A percentile compares a stretch with the other conserved stretches of the same genome.
phyloP scores from a whole-genome alignment of 2,797 vertebrate genomes.

The Xiphophorus birchmanni region DNA sequence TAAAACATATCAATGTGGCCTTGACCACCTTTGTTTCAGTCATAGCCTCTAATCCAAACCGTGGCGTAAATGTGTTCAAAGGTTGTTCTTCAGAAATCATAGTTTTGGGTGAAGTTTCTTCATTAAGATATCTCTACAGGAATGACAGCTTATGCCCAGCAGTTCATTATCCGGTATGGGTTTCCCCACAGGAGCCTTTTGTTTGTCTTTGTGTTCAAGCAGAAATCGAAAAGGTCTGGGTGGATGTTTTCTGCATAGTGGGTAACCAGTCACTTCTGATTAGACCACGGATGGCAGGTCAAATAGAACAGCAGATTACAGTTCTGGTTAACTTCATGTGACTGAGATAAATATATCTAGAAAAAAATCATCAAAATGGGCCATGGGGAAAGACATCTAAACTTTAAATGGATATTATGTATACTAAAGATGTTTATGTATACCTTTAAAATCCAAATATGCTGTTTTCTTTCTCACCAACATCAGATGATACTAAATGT shows the following conservation, averaged over 20 bases:
- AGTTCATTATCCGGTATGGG: constrained; percentile 70
- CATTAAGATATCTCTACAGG: constrained; percentile 34
- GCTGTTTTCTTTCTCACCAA: not conserved
- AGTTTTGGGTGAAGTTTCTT: constrained; percentile 42
- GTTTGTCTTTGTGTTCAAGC: constrained; percentile 57
- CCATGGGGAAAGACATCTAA: constrained; percentile 43
- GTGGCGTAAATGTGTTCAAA: not conserved
- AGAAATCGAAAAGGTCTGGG: constrained; percentile 75
- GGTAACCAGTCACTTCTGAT: constrained; percentile 80
- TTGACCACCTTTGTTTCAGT: not conserved
- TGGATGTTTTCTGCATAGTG: constrained; percentile 66
- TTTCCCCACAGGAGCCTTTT: constrained; percentile 68
- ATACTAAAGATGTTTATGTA: not conserved
- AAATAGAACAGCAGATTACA: constrained; percentile 72
- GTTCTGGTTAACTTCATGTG: constrained; percentile 38
- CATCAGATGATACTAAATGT: not conserved
- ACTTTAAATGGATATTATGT: constrained; percentile 23
- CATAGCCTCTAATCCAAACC: not conserved
- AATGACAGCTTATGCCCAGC: constrained; percentile 77
- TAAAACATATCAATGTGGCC: not conserved
- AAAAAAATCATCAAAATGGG: constrained; percentile 19
- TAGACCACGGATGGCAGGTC: constrained; percentile 80
- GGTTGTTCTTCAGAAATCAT: not conserved
- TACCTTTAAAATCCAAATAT: not conserved
- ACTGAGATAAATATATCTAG: constrained; percentile 11